phyloP scores from a whole-genome alignment of 2,113 vertebrate species.

The Phoxinus phoxinus region DNA sequence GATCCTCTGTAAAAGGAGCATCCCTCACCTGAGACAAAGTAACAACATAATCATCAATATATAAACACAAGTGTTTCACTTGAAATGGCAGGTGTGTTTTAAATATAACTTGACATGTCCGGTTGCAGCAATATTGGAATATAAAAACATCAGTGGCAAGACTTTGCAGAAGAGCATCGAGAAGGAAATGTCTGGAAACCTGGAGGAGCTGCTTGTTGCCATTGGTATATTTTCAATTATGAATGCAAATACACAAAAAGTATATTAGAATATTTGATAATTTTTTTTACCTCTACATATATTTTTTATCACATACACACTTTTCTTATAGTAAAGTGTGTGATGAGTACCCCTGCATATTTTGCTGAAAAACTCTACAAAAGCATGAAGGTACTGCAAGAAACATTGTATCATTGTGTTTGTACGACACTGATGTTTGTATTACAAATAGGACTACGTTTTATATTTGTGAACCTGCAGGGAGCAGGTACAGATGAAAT shows the following conservation, averaged over 20 bases:
- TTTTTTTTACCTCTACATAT: not conserved
- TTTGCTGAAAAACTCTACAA: constrained; percentile 67
- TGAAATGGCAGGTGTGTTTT: not conserved
- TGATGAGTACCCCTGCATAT: constrained; percentile 65
- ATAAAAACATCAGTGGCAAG: constrained; percentile 78
- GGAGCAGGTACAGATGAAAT: constrained; percentile 80
- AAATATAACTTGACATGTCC: not conserved
- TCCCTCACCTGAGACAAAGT: constrained; percentile 78
- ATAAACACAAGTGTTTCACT: not conserved
- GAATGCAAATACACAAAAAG: not conserved
- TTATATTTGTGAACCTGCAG: constrained; percentile 62
- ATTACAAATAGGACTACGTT: not conserved
- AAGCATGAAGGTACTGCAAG: constrained; percentile 70
- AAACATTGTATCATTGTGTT: not conserved
- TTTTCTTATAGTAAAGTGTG: constrained; percentile 70
- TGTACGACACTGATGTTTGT: not conserved
- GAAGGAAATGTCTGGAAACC: constrained; percentile 78
- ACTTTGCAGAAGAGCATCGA: constrained; percentile 80
- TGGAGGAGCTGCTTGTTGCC: constrained; percentile 80
- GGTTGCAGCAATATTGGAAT: constrained; percentile 77
- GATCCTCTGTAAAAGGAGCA: constrained; percentile 77
- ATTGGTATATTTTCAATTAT: constrained; percentile 70
- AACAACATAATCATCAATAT: not conserved
- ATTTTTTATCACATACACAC: not conserved
- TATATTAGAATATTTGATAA: not conserved